phyloP scores from a whole-genome alignment of 2,888 invertebrate species.

The Nebria brevicollis region DNA sequence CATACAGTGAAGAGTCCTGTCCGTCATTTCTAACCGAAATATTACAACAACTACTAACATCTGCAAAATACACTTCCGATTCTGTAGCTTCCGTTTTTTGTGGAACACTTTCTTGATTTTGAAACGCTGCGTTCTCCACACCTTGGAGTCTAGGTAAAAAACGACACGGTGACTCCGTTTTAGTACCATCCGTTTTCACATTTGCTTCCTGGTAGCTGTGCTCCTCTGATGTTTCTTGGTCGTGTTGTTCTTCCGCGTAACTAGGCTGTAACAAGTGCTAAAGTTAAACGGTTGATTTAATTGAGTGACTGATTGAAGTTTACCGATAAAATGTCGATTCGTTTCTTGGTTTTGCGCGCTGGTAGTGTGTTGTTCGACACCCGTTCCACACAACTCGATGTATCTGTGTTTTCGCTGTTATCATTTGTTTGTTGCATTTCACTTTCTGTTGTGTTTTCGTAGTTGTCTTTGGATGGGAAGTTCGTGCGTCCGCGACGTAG shows the following conservation, averaged over 20 bases:
- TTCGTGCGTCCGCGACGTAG: slow-evolving; percentile 55
- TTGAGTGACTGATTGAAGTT: slow-evolving; percentile 56
- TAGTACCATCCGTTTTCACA: slow-evolving; percentile 52
- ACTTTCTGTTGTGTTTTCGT: slow-evolving; percentile 66
- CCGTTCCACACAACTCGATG: slow-evolving; percentile 63
- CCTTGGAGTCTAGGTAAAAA: slow-evolving; percentile 70
- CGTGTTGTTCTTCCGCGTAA: slow-evolving; percentile 51
- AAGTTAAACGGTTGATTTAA: slow-evolving; percentile 65
- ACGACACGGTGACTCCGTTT: slow-evolving; percentile 56
- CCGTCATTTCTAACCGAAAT: slow-evolving; percentile 71
- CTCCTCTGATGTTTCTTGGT: slow-evolving; percentile 58
- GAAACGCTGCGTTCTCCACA: slow-evolving; percentile 81
- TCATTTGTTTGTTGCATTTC: slow-evolving; percentile 60
- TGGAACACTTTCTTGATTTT: slow-evolving; percentile 73
- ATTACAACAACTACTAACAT: slow-evolving; percentile 86
- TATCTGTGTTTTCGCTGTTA: slow-evolving; percentile 64
- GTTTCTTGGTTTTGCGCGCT: slow-evolving; percentile 68
- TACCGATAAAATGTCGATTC: slow-evolving; percentile 63
- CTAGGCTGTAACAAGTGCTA: slow-evolving; percentile 51
- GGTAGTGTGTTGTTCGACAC: slow-evolving; percentile 67
- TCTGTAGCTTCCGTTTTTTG: slow-evolving; percentile 73
- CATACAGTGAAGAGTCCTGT: slow-evolving; percentile 69
- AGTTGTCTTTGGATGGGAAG: slow-evolving; percentile 64
- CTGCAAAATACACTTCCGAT: slow-evolving; percentile 87
- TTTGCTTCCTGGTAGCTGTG: slow-evolving; percentile 60